These are phyloP conservation scores for Embidobia sp. DNA, from an alignment of 2,888 invertebrate species.

Conservation along the genomic window DNA sequence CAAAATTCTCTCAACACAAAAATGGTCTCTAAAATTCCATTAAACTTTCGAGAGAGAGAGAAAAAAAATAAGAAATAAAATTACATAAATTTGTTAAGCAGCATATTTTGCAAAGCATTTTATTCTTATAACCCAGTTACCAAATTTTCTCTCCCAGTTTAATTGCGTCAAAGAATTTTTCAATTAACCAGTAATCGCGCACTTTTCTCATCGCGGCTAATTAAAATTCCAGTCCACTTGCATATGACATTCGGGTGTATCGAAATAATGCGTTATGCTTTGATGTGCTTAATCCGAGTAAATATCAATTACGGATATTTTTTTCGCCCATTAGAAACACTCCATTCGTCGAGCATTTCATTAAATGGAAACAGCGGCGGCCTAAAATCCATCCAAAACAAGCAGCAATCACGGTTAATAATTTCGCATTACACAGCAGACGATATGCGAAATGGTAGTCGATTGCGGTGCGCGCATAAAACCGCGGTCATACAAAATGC, in stretches of 20 bases:
- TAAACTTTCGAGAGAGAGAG: no score
- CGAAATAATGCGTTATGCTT: slow-evolving; percentile 18
- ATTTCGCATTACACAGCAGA: slow-evolving; percentile 71
- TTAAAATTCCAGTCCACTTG: slow-evolving; percentile 22
- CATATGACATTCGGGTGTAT: slow-evolving; percentile 5
- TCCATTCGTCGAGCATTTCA: slow-evolving; percentile 46
- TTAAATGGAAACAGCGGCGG: slow-evolving; percentile 57
- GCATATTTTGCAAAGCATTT: no score
- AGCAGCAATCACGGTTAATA: slow-evolving; percentile 77
- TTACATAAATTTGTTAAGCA: no score
- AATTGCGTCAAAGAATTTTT: no score
- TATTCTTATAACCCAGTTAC: no score
- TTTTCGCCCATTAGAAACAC: slow-evolving; percentile 34
- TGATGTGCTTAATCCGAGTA: slow-evolving; percentile 46
- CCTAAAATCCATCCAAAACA: slow-evolving; percentile 71
- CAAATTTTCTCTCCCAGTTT: no score
- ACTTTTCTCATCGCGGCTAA: slow-evolving; percentile 2
- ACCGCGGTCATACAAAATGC: slow-evolving; percentile 67
- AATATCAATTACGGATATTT: slow-evolving; percentile 58
- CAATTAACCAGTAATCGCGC: not conserved
- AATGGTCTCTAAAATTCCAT: no score
- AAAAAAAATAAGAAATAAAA: no score
- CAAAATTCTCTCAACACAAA: no score
- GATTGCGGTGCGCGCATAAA: slow-evolving; percentile 65
- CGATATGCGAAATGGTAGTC: slow-evolving; percentile 64